Evolutionary conservation across 2,113 vertebrate species (phyloP).

Genomic region (Catharus bicknelli): DNA sequence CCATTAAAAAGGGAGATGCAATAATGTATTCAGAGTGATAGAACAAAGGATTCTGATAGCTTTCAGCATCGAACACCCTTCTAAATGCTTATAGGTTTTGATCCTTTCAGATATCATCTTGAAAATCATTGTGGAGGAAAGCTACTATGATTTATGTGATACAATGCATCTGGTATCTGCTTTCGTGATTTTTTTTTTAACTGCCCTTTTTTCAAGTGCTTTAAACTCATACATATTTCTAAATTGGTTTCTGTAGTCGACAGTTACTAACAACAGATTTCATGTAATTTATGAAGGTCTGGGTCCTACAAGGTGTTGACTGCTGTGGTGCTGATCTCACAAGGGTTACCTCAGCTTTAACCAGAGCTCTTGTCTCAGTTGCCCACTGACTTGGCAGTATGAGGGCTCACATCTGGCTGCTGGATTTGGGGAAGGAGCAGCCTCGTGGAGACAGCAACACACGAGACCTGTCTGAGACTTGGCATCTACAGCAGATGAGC

Average conservation of each 20-base stretch:
- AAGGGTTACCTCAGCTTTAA: not conserved
- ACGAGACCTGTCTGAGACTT: not conserved
- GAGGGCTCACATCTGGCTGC: not conserved
- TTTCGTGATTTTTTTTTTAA: not conserved
- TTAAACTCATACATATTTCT: constrained; percentile 9
- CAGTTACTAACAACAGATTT: not conserved
- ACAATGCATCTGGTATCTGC: not conserved
- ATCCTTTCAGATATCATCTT: constrained; percentile 55
- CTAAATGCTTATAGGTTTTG: constrained; percentile 40
- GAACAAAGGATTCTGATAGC: constrained; percentile 48
- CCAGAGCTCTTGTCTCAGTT: not conserved
- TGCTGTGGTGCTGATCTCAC: not conserved
- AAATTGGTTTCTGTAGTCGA: not conserved
- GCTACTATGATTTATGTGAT: constrained; percentile 3
- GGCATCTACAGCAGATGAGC: not conserved
- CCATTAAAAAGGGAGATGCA: constrained; percentile 45
- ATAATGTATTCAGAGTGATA: constrained; percentile 49
- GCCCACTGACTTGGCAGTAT: not conserved
- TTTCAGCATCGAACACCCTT: constrained; percentile 47
- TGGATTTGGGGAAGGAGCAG: not conserved
- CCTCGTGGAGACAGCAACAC: not conserved
- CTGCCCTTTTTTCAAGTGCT: constrained; percentile 36
- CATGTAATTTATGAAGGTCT: not conserved
- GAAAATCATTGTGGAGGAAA: constrained; percentile 39
- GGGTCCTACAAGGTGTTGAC: not conserved